Conservation (phyloP, 2,113 vertebrate genomes). For the Catagonus wagneri region DNA sequence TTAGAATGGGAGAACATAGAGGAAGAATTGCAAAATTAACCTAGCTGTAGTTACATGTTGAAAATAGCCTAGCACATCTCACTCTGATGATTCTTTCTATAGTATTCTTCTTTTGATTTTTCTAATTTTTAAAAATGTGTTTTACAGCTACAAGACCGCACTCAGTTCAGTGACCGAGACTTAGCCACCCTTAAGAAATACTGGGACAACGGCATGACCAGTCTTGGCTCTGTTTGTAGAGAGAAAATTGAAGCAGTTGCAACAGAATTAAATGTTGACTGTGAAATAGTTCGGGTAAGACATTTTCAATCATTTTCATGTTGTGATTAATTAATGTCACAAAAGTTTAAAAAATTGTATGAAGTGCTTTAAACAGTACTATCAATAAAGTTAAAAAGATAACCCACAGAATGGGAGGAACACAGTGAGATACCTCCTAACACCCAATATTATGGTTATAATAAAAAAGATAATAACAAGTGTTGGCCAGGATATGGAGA, state of each 20-base stretch:
- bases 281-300: constrained; percentile 99
- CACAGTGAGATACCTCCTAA: not conserved
- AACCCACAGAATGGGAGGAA: not conserved
- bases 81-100: not conserved
- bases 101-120: constrained; percentile 8
- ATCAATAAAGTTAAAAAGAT: constrained; percentile 42
- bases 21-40: not conserved
- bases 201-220: constrained; percentile 99
- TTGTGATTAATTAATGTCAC: constrained; percentile 75
- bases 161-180: constrained; percentile 97
- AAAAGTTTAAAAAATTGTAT: constrained; percentile 79
- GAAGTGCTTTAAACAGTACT: constrained; percentile 43
- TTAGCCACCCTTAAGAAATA: constrained; percentile 96
- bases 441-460: not conserved
- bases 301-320: constrained; percentile 78
- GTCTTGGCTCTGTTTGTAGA: constrained; percentile 97
- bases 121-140: constrained; percentile 76
- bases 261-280: constrained; percentile 96
- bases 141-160: constrained; percentile 96
- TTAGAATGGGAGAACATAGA: not conserved
- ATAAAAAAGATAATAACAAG: not conserved
- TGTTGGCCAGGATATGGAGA: not conserved
- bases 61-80: not conserved
- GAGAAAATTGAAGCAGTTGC: constrained; percentile 98
- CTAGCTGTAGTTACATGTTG: not conserved